These are phyloP conservation scores for Xenopus laevis DNA, from an alignment of 2,113 vertebrate species.

Conservation along the genomic window DNA sequence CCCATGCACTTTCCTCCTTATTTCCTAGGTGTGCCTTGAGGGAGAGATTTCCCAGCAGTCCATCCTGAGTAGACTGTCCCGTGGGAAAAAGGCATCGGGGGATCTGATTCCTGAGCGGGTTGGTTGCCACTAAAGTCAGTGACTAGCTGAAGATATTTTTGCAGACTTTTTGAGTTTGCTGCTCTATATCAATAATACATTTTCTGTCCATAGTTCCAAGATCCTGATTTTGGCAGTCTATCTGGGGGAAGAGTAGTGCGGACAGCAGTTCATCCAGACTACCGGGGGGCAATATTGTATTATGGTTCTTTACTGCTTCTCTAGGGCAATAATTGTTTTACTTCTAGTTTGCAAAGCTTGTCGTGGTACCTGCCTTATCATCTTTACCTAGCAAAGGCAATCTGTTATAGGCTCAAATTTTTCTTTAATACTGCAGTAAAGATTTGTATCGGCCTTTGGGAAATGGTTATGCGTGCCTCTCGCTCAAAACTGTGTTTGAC, in stretches of 20 bases:
- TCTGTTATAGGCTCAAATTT: constrained; percentile 68
- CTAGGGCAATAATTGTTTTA: too few species aligned
- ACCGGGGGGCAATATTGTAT: constrained; percentile 78
- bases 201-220: constrained; percentile 78
- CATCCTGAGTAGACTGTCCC: constrained; percentile 87
- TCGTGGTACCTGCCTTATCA: too few species aligned
- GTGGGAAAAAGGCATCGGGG: constrained; percentile 94
- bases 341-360: too few species aligned
- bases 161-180: constrained; percentile 30
- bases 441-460: neutral
- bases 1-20: neutral
- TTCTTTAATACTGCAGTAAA: neutral
- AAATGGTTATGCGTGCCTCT: neutral
- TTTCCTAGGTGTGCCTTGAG: constrained; percentile 85
- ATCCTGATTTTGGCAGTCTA: constrained; percentile 85
- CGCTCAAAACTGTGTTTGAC: neutral
- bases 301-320: too few species aligned
- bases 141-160: neutral
- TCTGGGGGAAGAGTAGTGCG: constrained; percentile 89
- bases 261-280: constrained; percentile 95
- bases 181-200: neutral
- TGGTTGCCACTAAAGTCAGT: neutral
- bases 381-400: constrained; percentile 75
- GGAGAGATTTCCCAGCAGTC: constrained; percentile 94
- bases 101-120: constrained; percentile 98